Evolutionary conservation across 2,113 vertebrate genomes (phyloP), one percentile per base, ranked within the genome.

Genomic region (Hippoglossus stenolepis): DNA sequence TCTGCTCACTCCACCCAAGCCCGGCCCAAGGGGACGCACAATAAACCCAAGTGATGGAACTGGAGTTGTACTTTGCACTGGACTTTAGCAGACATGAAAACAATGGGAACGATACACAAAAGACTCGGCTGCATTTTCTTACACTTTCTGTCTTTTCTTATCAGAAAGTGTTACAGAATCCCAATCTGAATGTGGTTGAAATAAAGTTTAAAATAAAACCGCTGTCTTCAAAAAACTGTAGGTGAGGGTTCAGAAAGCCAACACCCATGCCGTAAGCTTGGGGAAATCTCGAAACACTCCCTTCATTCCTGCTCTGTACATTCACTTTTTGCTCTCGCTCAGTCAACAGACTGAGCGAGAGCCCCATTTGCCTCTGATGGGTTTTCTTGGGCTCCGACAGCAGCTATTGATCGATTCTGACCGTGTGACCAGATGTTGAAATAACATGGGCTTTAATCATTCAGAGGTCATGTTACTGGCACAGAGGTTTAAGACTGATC

Each of bases 1-100:
- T 89, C 66, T 70, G 53, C 60, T 45, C 18, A 57, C 86, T 47
- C 63, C 81, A 77, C 88, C 85, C 83, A 73, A 45, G 21, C 65
- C 15, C 38, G 40, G 21, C 28, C 18, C 31, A 57, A 7, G 28
- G 21, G 26, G 35, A 49, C 0, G 10, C 1, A 5, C 9, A 15
- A 4, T 45, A 53, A 65, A 70, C 38, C 4, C 56, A 28, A 14
- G 54, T 53, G 43, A 21, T 65, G 67, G 66, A 64, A 13, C 35
- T 70, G 40, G 20, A 70, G 75, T 54, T 80, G 63, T 24, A 70
- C 23, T 80, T 86, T 75, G 38, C 26, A 18, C 67, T 21, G 9
- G 10, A 3, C 5, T 21, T 58, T 35, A 45, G 28, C 28, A 28
- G 18, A 26, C 14, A 47, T 21, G 45, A 53, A 28, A 54, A 47